Evolutionary conservation across 2,797 vertebrate species (phyloP), one percentile per base, ranked within the genome.

Genomic region (Strix occidentalis): DNA sequence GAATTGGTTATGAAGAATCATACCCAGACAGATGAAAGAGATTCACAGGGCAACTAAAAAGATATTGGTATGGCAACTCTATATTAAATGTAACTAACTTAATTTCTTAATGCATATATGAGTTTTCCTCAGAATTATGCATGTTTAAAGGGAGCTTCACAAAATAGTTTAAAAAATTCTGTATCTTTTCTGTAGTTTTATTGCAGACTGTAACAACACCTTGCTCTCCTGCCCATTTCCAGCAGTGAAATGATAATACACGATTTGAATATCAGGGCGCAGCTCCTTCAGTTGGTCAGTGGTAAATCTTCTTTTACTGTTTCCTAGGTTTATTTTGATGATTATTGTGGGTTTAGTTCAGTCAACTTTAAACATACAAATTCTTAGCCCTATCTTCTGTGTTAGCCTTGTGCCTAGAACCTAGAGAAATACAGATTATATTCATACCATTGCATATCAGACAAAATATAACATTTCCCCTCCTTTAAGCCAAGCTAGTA

Each of bases 401-500:
- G 0, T 50, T 75, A 90, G 31, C 93, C 94, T 95, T 94, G 81
- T 68, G 65, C 16, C 60, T 80, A 78, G 66, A 83, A 90, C 78
- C 15, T n/a, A 89, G 53, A 93, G 53, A 94, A 90, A 92, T n/a
- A 63, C 0, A 0, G 29, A 61, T 41, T 92, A 83, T 81, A 69
- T 85, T 85, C 86, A 89, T 87, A 46, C 20, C 35, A 26, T 39
- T 79, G 51, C 15, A 5, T 48, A 53, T 51, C 37, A 93, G 78
- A 89, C 89, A 92, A 92, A 95, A 95, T 39, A 91, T 9, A 81
- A 81, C 81, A 69, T 93, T 92, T 91, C 28, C 28, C 74, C 57
- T 89, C 57, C 48, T 95, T 92, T 54, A 72, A 78, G 20, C 14
- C 53, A 83, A 12, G 16, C 16, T 58, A 16, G 17, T 8, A 48